phyloP scores from a whole-genome alignment of 1,140 invertebrate genomes.

The Eueides isabella region DNA sequence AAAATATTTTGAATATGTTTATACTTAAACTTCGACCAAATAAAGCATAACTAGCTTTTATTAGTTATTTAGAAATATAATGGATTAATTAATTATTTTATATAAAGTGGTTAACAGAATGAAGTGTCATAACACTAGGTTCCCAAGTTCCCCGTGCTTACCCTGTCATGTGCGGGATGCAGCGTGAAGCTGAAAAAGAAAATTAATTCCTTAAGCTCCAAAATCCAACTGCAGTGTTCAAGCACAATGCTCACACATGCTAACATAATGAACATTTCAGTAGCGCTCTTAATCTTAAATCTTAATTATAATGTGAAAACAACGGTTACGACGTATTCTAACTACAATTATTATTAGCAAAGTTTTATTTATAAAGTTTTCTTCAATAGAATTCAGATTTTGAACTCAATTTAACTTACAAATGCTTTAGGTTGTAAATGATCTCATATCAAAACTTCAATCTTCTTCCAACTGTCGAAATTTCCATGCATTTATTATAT shows the following conservation, averaged over 20 bases:
- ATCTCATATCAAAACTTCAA: background rate
- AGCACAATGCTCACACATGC: slow-evolving; percentile 24
- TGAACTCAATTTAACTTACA: slow-evolving; percentile 2
- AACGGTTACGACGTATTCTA: slow-evolving; percentile 29
- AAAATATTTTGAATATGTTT: background rate
- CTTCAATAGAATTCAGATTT: slow-evolving; percentile 2
- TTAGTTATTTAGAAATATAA: too few relatives aligned
- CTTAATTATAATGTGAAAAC: slow-evolving; percentile 33
- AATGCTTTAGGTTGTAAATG: slow-evolving; percentile 2
- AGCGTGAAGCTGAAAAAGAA: too few relatives aligned
- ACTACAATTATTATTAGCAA: background rate
- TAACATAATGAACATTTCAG: slow-evolving; percentile 26
- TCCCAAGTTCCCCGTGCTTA: too few relatives aligned
- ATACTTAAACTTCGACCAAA: background rate
- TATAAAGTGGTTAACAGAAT: too few relatives aligned
- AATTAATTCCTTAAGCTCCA: slow-evolving; percentile 12
- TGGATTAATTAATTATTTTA: too few relatives aligned
- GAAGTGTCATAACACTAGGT: too few relatives aligned
- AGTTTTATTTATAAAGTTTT: slow-evolving; percentile 15
- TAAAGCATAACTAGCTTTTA: background rate
- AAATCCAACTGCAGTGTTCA: background rate
- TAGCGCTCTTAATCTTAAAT: slow-evolving; percentile 33
- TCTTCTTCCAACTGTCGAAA: background rate
- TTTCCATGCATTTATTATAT: background rate
- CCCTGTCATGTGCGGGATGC: too few relatives aligned